Evolutionary conservation across 1,140 invertebrate species (phyloP), one percentile per base, ranked within the genome.

Genomic region (Drepana arcuata): DNA sequence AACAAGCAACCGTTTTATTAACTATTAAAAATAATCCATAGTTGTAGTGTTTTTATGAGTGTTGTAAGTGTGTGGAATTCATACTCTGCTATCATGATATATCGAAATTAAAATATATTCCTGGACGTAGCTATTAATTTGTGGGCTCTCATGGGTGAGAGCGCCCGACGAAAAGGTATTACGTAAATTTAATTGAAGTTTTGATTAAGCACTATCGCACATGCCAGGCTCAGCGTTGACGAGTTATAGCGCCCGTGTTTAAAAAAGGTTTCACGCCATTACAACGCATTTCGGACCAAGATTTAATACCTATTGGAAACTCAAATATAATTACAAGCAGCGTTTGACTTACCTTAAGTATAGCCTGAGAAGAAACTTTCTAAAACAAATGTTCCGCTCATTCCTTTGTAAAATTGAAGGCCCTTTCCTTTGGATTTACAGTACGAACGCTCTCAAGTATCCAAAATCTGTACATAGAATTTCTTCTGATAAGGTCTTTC

Each of bases 121-220:
- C 41, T 33, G 28, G 36, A 26, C 36, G 51, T 60, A 45, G 48
- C 37, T 50, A 67, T 67, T 61, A 64, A 67, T 63, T 61, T 57
- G 55, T 56, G 46, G 37, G 41, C 44, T 54, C 50, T 57, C 54
- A 24, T 53, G 35, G 32, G 47, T 37, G 53, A 51, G 56, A 31
- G 41, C 43, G 48, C 41, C 37, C 49, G 41, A 52, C 51, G 61
- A 62, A 68, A n/a, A 64, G 59, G 64, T 64, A 61, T 62, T 66
- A 67, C 60, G 62, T 48, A 67, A 65, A 71, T 74, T 71, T 71
- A 71, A 69, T 74, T 74, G 64, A 69, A 71, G 58, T 69, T 71
- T 71, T 71, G 62, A 73, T 70, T 66, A 70, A 69, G 53, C 49
- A 69, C 60, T 69, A 66, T 69, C 54, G 48, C 54, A 57, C 37